Conservation (phyloP, 2,797 vertebrate genomes). For the Micromesistius poutassou region DNA sequence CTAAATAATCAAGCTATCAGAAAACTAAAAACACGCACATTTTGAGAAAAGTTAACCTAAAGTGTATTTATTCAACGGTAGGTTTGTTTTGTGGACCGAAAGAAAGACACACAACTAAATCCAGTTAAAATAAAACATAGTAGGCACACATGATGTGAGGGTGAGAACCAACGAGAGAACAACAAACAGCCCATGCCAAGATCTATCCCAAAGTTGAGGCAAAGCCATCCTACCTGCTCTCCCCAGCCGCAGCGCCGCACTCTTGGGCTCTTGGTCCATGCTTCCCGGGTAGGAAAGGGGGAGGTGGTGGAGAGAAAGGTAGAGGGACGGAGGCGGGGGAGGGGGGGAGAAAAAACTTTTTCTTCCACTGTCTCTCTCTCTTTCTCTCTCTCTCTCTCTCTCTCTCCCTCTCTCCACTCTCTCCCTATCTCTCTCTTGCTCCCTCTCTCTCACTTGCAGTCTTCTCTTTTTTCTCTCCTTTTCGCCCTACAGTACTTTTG, state of each 20-base stretch:
- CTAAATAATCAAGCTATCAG: too few relatives aligned
- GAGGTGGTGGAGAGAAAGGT: slow-evolving; percentile 51
- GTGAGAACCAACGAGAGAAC: not conserved
- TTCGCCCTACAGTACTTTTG: slow-evolving; percentile 65
- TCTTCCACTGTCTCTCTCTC: slow-evolving; percentile 38
- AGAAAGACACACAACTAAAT: not conserved
- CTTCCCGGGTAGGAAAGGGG: slow-evolving; percentile 65
- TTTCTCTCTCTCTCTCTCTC: not conserved
- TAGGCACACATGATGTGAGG: not conserved
- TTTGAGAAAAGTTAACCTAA: too few relatives aligned
- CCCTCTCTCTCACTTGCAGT: not conserved
- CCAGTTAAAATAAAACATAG: not conserved
- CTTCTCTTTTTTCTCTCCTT: slow-evolving; percentile 49
- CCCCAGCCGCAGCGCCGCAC: slow-evolving; percentile 79
- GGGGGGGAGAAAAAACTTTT: slow-evolving; percentile 67
- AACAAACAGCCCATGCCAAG: not conserved
- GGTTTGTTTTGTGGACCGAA: too few relatives aligned
- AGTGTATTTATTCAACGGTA: too few relatives aligned
- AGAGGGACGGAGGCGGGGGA: slow-evolving; percentile 62
- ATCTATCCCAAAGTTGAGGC: not conserved
- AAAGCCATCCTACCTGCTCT: slow-evolving; percentile 84
- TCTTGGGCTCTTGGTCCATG: slow-evolving; percentile 91
- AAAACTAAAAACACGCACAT: too few relatives aligned
- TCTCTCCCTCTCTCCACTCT: too few relatives aligned
- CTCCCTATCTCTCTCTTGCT: not conserved